These are phyloP conservation scores for Auanema freiburgensis DNA, from an alignment of 2,888 invertebrate genomes.

Conservation along the genomic window DNA sequence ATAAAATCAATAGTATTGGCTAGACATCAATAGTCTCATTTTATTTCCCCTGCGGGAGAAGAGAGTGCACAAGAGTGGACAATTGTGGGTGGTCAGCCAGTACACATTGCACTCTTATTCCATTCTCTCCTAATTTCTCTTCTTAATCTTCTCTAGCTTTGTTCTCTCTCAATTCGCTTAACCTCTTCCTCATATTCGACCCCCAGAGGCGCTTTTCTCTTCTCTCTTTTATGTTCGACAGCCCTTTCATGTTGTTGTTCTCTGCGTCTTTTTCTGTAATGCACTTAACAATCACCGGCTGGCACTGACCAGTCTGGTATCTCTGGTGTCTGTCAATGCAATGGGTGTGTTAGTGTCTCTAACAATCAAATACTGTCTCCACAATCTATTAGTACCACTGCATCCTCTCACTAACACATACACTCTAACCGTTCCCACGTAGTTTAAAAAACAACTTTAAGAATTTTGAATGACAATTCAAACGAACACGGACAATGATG, in stretches of 20 bases:
- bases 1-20: no score
- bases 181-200: conserved; percentile 3
- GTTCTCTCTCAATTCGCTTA: conserved; percentile 1
- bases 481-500: neutral
- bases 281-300: conserved; percentile 9
- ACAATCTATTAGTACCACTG: conserved; percentile 13
- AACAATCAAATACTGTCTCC: conserved; percentile 10
- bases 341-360: neutral
- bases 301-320: conserved; percentile 4
- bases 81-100: neutral
- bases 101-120: conserved; percentile 10
- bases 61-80: no score
- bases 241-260: neutral
- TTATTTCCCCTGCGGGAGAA: no score
- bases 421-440: neutral
- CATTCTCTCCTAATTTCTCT: conserved; percentile 13
- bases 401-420: conserved; percentile 17
- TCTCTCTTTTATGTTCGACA: neutral
- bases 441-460: neutral
- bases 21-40: no score
- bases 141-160: neutral
- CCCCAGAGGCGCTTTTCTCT: neutral
- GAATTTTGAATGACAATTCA: neutral
- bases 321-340: conserved; percentile 5
- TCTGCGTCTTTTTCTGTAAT: neutral